Percentiles rank a stretch among this genome's conserved stretches.
Conservation (phyloP, 1,140 invertebrate genomes). For the Artemia franciscana region DNA sequence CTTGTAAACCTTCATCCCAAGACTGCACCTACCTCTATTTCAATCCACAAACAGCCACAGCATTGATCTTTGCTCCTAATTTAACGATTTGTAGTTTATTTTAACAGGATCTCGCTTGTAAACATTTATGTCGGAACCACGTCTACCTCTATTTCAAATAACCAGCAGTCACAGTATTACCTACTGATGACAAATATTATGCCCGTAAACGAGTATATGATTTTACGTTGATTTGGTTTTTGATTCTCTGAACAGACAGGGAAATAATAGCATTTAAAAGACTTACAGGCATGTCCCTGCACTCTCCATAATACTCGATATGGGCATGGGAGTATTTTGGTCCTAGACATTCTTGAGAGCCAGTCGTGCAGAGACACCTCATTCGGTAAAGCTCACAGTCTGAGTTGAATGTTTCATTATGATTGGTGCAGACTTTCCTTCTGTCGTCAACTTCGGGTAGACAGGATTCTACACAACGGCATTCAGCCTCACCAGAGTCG, state of each 20-base stretch:
- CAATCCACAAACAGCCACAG: too few species aligned
- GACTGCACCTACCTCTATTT: too few species aligned
- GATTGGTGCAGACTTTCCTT: conserved; percentile 70
- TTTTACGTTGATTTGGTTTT: too few species aligned
- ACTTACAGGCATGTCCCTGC: conserved; percentile 46
- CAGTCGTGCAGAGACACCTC: conserved; percentile 60
- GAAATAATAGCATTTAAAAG: background rate
- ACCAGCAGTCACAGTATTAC: background rate
- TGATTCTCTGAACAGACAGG: background rate
- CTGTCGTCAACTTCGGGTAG: conserved; percentile 49
- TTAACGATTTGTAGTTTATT: too few species aligned
- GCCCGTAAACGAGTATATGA: background rate
- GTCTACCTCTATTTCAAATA: too few species aligned
- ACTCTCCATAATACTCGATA: conserved; percentile 73
- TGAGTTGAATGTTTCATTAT: conserved; percentile 75
- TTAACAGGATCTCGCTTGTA: too few species aligned
- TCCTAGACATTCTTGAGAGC: conserved; percentile 41
- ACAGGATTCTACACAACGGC: conserved; percentile 61
- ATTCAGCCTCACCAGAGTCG: conserved; percentile 44
- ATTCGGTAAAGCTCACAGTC: conserved; percentile 78
- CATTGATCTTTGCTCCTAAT: too few species aligned
- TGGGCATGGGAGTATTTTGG: conserved; percentile 60
- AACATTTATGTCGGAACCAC: too few species aligned
- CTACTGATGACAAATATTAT: background rate
- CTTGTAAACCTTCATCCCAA: too few species aligned